phyloP scores from a whole-genome alignment of 1,140 invertebrate genomes.

The Zelostemma sp. region DNA sequence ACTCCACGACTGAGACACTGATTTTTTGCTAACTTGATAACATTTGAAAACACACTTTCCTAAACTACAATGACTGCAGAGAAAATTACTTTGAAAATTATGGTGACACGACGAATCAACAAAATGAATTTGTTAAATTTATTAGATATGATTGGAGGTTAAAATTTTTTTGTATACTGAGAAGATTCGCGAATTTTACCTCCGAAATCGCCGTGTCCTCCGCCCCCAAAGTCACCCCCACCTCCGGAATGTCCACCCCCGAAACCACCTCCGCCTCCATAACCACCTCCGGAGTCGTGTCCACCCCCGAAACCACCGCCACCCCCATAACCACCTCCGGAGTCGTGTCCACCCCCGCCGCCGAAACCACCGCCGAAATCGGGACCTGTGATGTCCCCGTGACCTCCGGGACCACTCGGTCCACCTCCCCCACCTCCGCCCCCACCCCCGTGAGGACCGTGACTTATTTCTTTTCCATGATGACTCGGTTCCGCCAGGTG shows the following conservation, averaged over 20 bases:
- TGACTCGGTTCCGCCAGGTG: slow-evolving; percentile 62
- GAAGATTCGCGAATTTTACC: slow-evolving; percentile 5
- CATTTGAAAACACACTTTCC: too few relatives aligned
- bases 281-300: slow-evolving; percentile 21
- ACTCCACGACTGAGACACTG: too few relatives aligned
- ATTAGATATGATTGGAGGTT: background rate
- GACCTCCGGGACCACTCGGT: slow-evolving; percentile 35
- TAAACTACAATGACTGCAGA: too few relatives aligned
- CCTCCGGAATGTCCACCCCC: slow-evolving; percentile 23
- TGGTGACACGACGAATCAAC: too few relatives aligned
- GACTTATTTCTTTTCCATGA: slow-evolving; percentile 52
- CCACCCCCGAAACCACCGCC: slow-evolving; percentile 28
- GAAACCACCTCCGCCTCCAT: slow-evolving; percentile 20
- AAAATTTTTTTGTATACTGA: background rate
- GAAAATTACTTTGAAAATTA: too few relatives aligned
- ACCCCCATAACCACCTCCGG: slow-evolving; percentile 21
- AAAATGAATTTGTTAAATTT: background rate
- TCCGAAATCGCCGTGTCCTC: slow-evolving; percentile 25
- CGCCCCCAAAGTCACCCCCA: slow-evolving; percentile 16
- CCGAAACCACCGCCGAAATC: slow-evolving; percentile 36
- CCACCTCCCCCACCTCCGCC: slow-evolving; percentile 49
- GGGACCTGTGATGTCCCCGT: slow-evolving; percentile 31
- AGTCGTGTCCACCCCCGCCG: slow-evolving; percentile 21
- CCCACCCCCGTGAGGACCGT: slow-evolving; percentile 54
- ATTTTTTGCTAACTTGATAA: too few relatives aligned